Evolutionary conservation across 2,797 vertebrate species (phyloP).

Genomic region (Triplophysa yarkandensis): DNA sequence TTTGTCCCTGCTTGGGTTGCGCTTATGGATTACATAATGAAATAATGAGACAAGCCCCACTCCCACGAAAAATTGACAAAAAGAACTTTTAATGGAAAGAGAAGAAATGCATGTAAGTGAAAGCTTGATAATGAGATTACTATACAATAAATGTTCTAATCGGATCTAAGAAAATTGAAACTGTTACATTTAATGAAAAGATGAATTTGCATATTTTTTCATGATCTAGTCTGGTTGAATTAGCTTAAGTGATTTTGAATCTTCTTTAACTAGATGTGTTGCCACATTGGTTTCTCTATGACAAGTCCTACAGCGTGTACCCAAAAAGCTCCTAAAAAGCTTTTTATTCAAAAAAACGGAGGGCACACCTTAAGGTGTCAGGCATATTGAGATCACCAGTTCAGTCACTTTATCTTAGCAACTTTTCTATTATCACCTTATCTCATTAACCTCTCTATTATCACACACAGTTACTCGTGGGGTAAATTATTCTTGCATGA

Average conservation of each 20-base stretch:
- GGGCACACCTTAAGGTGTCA: too few relatives aligned
- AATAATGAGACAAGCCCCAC: conserved; percentile 58
- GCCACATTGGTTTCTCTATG: too few relatives aligned
- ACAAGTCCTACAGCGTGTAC: too few relatives aligned
- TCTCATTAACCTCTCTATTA: background rate
- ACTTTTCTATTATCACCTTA: background rate
- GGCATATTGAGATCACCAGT: too few relatives aligned
- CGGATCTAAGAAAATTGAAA: conserved; percentile 33
- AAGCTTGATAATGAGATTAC: conserved; percentile 60
- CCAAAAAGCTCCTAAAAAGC: too few relatives aligned
- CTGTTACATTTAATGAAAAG: conserved; percentile 20
- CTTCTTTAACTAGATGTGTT: too few relatives aligned
- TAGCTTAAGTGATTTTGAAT: background rate
- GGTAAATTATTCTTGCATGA: background rate
- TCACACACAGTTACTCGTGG: background rate
- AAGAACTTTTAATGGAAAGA: conserved; percentile 58
- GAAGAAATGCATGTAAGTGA: conserved; percentile 60
- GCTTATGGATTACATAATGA: conserved; percentile 52
- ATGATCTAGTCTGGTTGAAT: conserved; percentile 10
- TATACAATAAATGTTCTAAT: conserved; percentile 47
- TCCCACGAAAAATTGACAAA: conserved; percentile 35
- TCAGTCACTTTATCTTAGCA: too few relatives aligned
- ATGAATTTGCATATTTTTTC: background rate
- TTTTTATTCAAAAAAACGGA: too few relatives aligned
- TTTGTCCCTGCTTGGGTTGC: conserved; percentile 11